Evolutionary conservation across 2,888 invertebrate species (phyloP).

Genomic region (Mayetiola destructor): DNA sequence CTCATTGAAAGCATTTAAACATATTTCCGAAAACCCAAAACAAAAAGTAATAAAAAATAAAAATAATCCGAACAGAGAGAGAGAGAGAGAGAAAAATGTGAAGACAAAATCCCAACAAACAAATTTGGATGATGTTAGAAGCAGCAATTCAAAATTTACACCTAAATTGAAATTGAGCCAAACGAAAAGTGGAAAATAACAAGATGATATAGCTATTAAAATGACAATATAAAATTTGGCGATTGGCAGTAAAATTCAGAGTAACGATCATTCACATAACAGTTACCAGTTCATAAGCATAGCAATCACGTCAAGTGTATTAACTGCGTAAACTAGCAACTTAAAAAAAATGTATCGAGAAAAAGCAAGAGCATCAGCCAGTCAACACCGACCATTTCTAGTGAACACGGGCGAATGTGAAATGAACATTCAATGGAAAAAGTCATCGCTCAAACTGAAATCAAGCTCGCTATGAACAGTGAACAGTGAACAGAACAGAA

Average conservation of each 20-base stretch:
- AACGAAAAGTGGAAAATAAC: neutral
- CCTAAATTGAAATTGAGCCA: too few species aligned
- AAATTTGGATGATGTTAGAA: too few species aligned
- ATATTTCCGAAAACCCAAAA: too few species aligned
- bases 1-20: too few species aligned
- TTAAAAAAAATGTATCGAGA: neutral
- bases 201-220: neutral
- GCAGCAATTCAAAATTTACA: too few species aligned
- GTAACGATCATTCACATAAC: constrained; percentile 11
- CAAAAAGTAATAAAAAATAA: too few species aligned
- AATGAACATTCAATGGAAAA: constrained; percentile 5
- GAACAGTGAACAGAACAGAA: neutral
- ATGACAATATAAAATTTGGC: constrained; percentile 8
- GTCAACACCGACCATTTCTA: neutral
- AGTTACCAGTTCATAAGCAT: constrained; percentile 12
- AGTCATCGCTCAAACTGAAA: neutral
- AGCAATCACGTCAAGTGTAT: constrained; percentile 11
- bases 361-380: neutral
- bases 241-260: constrained; percentile 12
- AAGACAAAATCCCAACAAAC: too few species aligned
- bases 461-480: neutral
- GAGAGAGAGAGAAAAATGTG: too few species aligned
- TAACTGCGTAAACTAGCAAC: constrained; percentile 3
- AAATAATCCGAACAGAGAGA: too few species aligned
- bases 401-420: constrained; percentile 8